Base-by-base conservation (phyloP, 2,888 invertebrate genomes). In the Mimumesa dahlbomi region DNA sequence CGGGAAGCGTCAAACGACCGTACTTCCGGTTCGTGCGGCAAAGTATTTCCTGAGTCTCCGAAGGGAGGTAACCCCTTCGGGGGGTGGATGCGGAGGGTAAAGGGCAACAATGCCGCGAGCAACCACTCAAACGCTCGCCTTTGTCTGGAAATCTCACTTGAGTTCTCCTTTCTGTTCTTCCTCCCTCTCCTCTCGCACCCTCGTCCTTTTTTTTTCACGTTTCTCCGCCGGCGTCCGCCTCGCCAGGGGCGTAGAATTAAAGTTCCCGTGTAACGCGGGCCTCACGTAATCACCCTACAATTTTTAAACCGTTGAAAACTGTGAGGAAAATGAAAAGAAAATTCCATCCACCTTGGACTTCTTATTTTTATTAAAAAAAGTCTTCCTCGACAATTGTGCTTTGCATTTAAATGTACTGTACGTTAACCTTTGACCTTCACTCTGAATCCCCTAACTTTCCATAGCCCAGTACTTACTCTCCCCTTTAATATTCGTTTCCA, bases 31-130 rank as follows among this genome's bases (percentile, higher is more conserved):
- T 82, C 77, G 70, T 72, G 73, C 64, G 67, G 72, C 69, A 68
- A 85, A 84, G 84, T 83, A 82, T 84, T 85, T 84, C 84, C 81
- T 75, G 79, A 48, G 21, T 48, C 42, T 69, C 46, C 64, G 66
- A 58, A 56, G 68, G 75, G 66, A 13, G 70, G 59, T 65, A 62
- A 77, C 64, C 75, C 79, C 69, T 67, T 74, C 62, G 54, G 59
- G 56, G 57, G 73, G 40, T 45, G 52, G 54, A 50, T 18, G 54
- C 52, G 74, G 73, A 84, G 83, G 84, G 83, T 82, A 82, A 83
- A 84, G 84, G 83, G 84, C 85, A 86, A 86, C 87, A 87, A 87
- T 86, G 84, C 86, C 82, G 74, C 79, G 78, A 83, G 84, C 82
- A 82, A 79, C 79, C 83, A 83, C 85, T 85, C 82, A 75, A 84